Evolutionary conservation across 2,888 invertebrate genomes (phyloP).

Genomic region (Orthosia incerta): DNA sequence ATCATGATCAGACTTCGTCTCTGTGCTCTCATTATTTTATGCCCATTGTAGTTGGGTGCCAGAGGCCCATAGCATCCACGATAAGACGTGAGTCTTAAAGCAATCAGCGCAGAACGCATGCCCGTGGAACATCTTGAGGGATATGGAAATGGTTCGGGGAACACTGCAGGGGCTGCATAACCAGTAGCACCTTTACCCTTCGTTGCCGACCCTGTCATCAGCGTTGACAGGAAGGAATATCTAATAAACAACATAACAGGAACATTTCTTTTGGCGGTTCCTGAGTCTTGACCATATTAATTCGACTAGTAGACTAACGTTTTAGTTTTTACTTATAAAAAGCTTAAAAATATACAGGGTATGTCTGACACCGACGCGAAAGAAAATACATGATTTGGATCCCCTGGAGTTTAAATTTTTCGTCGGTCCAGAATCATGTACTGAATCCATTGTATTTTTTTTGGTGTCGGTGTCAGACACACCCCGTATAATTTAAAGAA

Average conservation of each 20-base stretch:
- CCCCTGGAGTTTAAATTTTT: no score
- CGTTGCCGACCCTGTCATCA: slow-evolving; percentile 83
- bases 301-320: slow-evolving; percentile 39
- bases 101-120: slow-evolving; percentile 87
- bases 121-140: slow-evolving; percentile 87
- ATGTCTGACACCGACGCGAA: no score
- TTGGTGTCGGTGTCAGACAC: no score
- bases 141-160: slow-evolving; percentile 82
- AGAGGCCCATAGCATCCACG: slow-evolving; percentile 83
- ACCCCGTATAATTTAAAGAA: slow-evolving; percentile 64
- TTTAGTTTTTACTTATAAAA: slow-evolving; percentile 67
- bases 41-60: slow-evolving; percentile 70
- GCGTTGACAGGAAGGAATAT: slow-evolving; percentile 83
- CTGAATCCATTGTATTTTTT: no score
- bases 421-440: no score
- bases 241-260: slow-evolving; percentile 76
- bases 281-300: slow-evolving; percentile 78
- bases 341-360: slow-evolving; percentile 32
- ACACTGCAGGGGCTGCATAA: slow-evolving; percentile 86
- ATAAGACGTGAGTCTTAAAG: slow-evolving; percentile 84
- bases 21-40: slow-evolving; percentile 57
- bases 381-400: no score
- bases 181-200: slow-evolving; percentile 84
- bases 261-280: slow-evolving; percentile 84
- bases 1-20: slow-evolving; percentile 30